Evolutionary conservation across 2,797 vertebrate genomes (phyloP).

Genomic region (Lemur catta): DNA sequence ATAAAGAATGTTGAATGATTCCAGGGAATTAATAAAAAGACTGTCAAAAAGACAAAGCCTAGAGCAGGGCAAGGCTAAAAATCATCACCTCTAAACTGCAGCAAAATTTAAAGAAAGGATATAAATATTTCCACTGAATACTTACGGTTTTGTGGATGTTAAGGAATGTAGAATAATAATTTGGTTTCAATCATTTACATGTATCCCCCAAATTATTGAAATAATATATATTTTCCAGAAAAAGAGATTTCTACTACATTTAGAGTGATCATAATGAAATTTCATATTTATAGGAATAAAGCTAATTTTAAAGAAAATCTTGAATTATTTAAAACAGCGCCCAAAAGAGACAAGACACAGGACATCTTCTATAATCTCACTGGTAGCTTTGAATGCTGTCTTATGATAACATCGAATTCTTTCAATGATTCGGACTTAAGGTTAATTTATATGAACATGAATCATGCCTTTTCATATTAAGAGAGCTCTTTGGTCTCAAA

Average conservation of each 20-base stretch:
- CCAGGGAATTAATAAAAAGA: background rate
- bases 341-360: background rate
- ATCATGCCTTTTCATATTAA: background rate
- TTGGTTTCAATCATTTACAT: background rate
- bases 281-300: background rate
- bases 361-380: background rate
- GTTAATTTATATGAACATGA: background rate
- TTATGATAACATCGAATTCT: background rate
- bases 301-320: background rate
- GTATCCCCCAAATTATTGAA: background rate
- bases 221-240: background rate
- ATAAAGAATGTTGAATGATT: background rate
- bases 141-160: background rate
- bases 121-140: background rate
- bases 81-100: background rate
- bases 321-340: background rate
- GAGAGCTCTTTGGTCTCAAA: background rate
- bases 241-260: background rate
- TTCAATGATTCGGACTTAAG: background rate
- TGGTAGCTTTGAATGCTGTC: background rate
- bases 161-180: background rate
- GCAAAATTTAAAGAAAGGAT: background rate
- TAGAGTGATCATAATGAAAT: slow-evolving; percentile 1
- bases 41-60: background rate
- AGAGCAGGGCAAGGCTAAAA: background rate